Evolutionary conservation across 2,888 invertebrate genomes (phyloP).

Genomic region (Petrolisthes cinctipes): DNA sequence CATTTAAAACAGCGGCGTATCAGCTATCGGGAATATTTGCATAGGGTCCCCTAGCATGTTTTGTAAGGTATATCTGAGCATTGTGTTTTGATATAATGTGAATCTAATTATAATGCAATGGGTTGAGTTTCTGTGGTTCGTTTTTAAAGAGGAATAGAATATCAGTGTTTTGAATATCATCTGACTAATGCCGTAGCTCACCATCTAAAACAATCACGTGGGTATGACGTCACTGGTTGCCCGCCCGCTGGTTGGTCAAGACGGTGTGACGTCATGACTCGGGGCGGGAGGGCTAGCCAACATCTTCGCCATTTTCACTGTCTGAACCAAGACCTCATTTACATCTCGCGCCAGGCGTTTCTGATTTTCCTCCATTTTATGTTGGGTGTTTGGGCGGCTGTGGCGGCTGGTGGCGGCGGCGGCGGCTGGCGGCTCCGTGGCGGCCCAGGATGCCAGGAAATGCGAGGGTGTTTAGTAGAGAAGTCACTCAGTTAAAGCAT

Average conservation of each 20-base stretch:
- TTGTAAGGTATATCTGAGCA: too few relatives aligned
- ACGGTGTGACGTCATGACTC: conserved; percentile 59
- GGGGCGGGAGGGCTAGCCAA: conserved; percentile 56
- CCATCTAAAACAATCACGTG: conserved; percentile 60
- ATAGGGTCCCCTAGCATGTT: too few relatives aligned
- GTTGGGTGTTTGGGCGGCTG: not conserved
- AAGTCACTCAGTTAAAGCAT: conserved; percentile 33
- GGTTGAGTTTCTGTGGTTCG: too few relatives aligned
- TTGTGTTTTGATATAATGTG: too few relatives aligned
- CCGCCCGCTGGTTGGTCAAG: conserved; percentile 47
- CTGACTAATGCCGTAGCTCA: conserved; percentile 47
- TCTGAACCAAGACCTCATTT: conserved; percentile 59
- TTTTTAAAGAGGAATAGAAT: too few relatives aligned
- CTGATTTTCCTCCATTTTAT: conserved; percentile 58
- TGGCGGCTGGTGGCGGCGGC: not conserved
- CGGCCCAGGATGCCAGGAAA: not conserved
- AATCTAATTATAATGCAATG: too few relatives aligned
- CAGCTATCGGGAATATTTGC: not conserved
- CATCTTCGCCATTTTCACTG: conserved; percentile 61
- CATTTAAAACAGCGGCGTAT: conserved; percentile 32
- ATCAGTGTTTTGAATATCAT: conserved; percentile 30
- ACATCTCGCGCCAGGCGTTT: conserved; percentile 55
- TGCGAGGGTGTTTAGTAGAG: not conserved
- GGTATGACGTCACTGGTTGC: conserved; percentile 43
- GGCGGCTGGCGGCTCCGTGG: not conserved